Evolutionary conservation across 2,797 vertebrate genomes (phyloP).

Genomic region (Crocidura indochinensis): DNA sequence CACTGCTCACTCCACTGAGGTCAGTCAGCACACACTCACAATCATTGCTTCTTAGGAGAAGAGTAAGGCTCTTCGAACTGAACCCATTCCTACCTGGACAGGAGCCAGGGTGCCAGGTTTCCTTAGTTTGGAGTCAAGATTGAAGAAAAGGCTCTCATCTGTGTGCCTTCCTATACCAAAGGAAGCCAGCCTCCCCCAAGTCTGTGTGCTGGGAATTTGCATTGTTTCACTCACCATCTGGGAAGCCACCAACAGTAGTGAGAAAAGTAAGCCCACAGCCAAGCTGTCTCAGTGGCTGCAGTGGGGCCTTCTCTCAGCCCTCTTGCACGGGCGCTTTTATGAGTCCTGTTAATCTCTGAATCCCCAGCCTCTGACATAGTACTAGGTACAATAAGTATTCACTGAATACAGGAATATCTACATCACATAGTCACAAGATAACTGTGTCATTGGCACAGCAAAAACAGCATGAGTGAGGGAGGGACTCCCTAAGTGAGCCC

Average conservation of each 20-base stretch:
- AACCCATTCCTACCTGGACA: neutral
- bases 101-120: constrained; percentile 28
- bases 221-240: constrained; percentile 25
- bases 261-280: constrained; percentile 24
- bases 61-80: constrained; percentile 19
- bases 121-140: neutral
- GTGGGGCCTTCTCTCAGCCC: neutral
- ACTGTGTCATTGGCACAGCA: neutral
- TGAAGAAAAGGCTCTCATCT: constrained; percentile 25
- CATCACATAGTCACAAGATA: neutral
- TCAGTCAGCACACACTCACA: neutral
- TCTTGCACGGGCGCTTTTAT: neutral
- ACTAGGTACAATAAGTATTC: constrained; percentile 21
- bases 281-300: neutral
- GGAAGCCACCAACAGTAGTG: neutral
- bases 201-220: constrained; percentile 10
- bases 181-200: constrained; percentile 12
- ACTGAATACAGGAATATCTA: neutral
- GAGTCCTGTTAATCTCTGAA: neutral
- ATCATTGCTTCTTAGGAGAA: constrained; percentile 14
- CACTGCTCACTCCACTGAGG: neutral
- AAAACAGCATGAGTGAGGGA: neutral
- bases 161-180: neutral
- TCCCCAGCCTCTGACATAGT: neutral
- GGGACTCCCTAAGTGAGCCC: neutral